phyloP scores from a whole-genome alignment of 2,797 vertebrate genomes.

The Pempheris klunzingeri region DNA sequence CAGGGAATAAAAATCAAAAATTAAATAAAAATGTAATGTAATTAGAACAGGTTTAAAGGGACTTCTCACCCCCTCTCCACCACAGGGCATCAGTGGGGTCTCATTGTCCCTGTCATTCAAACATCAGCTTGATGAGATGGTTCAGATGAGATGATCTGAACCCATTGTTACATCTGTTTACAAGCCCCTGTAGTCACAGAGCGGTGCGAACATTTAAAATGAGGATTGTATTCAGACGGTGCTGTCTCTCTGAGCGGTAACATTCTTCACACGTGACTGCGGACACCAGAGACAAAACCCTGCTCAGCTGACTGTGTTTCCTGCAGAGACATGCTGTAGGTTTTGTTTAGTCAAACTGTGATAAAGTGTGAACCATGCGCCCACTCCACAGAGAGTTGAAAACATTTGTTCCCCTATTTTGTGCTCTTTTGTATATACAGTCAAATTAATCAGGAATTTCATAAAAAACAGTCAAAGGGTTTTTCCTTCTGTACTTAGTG shows the following conservation, averaged over 20 bases:
- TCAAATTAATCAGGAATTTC: neutral
- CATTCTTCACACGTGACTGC: slow-evolving; percentile 22
- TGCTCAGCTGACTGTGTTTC: slow-evolving; percentile 8
- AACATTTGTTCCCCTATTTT: neutral
- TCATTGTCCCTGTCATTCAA: slow-evolving; percentile 13
- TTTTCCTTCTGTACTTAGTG: no score
- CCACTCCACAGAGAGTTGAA: neutral
- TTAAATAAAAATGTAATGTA: neutral
- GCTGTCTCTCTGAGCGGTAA: neutral
- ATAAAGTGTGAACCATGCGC: neutral
- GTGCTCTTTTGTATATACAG: neutral
- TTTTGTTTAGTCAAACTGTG: slow-evolving; percentile 14
- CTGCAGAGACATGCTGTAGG: neutral
- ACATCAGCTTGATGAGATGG: slow-evolving; percentile 8
- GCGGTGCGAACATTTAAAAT: slow-evolving; percentile 23
- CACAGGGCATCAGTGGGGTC: neutral
- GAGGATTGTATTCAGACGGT: slow-evolving; percentile 31
- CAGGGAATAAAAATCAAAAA: neutral
- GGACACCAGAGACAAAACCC: slow-evolving; percentile 18
- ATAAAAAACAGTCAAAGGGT: neutral
- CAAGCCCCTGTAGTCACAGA: slow-evolving; percentile 9
- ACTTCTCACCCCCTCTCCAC: neutral
- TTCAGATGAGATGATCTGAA: neutral
- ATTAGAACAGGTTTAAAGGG: slow-evolving; percentile 3
- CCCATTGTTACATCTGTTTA: slow-evolving; percentile 35